Percentiles rank a stretch among this genome's conserved stretches.
These are phyloP conservation scores for Drosophila tripunctata DNA, from an alignment of 2,888 invertebrate species.

Conservation along the genomic window DNA sequence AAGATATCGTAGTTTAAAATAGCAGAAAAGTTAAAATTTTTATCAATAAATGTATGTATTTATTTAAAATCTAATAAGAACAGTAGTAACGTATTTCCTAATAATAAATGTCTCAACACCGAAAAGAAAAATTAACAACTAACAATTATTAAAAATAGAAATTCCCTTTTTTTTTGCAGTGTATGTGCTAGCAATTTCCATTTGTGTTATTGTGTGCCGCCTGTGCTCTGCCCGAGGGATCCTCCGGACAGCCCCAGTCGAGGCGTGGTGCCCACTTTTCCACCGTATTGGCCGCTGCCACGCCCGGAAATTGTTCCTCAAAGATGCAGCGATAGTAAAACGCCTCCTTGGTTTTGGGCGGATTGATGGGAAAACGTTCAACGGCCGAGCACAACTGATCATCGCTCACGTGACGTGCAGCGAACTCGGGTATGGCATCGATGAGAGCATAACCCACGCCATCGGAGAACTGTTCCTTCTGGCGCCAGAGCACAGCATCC, in stretches of 20 bases:
- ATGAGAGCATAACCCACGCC: constrained; percentile 82
- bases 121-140: not conserved
- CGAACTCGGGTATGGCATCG: constrained; percentile 78
- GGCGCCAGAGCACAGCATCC: constrained; percentile 94
- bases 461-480: constrained; percentile 92
- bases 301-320: constrained; percentile 75
- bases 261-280: constrained; percentile 79
- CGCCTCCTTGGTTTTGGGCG: constrained; percentile 90
- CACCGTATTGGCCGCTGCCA: constrained; percentile 73
- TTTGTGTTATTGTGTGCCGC: constrained; percentile 57
- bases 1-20: too few relatives aligned
- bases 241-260: constrained; percentile 82
- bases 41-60: too few relatives aligned
- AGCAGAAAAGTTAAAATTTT: too few relatives aligned
- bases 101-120: not conserved
- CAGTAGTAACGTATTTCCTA: not conserved
- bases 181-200: constrained; percentile 35
- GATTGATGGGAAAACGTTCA: constrained; percentile 87
- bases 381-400: constrained; percentile 85
- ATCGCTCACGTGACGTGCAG: constrained; percentile 87
- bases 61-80: not conserved
- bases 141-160: not conserved
- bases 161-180: constrained; percentile 2
- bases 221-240: constrained; percentile 81
- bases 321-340: constrained; percentile 87